phyloP scores from a whole-genome alignment of 2,797 vertebrate species.

The Chiloscyllium punctatum region DNA sequence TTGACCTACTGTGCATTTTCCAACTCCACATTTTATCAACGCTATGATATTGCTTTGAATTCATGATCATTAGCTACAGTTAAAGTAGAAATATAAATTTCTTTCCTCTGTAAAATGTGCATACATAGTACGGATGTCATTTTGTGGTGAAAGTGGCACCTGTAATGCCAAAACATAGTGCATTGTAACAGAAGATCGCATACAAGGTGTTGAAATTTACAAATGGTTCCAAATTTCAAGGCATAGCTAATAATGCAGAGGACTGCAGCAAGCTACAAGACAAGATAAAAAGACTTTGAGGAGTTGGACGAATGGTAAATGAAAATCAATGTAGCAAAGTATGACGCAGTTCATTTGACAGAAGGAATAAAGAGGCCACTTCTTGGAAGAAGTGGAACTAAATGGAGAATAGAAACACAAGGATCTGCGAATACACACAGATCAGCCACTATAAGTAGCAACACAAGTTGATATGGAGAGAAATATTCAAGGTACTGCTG shows the following conservation, averaged over 20 bases:
- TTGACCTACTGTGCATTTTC: too few relatives aligned
- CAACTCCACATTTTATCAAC: too few relatives aligned
- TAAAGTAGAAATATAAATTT: too few relatives aligned
- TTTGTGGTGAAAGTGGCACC: too few relatives aligned
- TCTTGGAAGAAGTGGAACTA: not conserved
- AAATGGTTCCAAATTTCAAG: not conserved
- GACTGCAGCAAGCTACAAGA: not conserved
- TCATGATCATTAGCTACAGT: too few relatives aligned
- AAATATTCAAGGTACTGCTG: not conserved
- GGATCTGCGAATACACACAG: not conserved
- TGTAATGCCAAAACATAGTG: too few relatives aligned
- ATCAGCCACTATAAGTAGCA: not conserved
- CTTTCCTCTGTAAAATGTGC: too few relatives aligned
- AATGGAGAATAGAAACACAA: not conserved
- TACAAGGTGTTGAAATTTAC: not conserved
- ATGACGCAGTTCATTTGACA: not conserved
- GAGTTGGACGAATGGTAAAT: not conserved
- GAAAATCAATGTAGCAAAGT: not conserved
- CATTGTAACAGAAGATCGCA: too few relatives aligned
- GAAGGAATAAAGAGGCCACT: not conserved
- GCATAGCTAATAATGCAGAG: not conserved
- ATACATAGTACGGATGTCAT: too few relatives aligned
- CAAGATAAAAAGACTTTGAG: not conserved
- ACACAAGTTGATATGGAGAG: not conserved
- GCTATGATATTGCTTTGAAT: too few relatives aligned